Evolutionary conservation across 2,888 invertebrate genomes (phyloP), one percentile per base, ranked within the genome.

Genomic region (Nezara viridula): DNA sequence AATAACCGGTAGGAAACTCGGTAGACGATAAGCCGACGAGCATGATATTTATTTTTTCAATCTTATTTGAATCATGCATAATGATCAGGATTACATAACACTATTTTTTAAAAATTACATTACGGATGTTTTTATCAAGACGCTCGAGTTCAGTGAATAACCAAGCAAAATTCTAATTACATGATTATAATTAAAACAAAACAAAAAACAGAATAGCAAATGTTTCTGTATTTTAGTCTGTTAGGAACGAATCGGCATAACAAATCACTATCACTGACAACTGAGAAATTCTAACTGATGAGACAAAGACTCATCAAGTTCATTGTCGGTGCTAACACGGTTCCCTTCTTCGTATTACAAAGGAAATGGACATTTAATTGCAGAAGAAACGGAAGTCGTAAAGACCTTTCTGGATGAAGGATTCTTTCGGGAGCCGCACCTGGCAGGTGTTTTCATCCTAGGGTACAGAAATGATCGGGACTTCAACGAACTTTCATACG

Each of bases 351-450:
- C 16, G 66, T 66, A 66, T 32, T 66, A 66, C 66, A 66, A 66
- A 66, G 66, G 66, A 66, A 66, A 66, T 66, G 66, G 32, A 32
- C 32, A 66, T 66, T 66, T 66, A 66, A 66, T 66, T 66, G 66
- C 66, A 66, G 32, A 32, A 32, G 66, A 5, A 66, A 66, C 66
- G 66, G 60, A 60, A 27, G 60, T 37, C 32, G 6, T 60, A 27
- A 66, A 66, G 66, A 66, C 6, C 66, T 66, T 32, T 32, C 66
- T 14, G 66, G 27, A 60, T 14, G 27, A 60, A 27, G 66, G 66
- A 19, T 7, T 19, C 12, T 66, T 66, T 32, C 32, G 32, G 16
- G 16, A 37, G 32, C 32, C 19, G 19, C 60, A 14, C 12, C 27
- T 60, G 55, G n/a, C 21, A 50, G 19, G 2, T 55, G 24, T 55